These are phyloP conservation scores for Synanthedon tipuliformis DNA, from an alignment of 2,888 invertebrate species.

Conservation along the genomic window DNA sequence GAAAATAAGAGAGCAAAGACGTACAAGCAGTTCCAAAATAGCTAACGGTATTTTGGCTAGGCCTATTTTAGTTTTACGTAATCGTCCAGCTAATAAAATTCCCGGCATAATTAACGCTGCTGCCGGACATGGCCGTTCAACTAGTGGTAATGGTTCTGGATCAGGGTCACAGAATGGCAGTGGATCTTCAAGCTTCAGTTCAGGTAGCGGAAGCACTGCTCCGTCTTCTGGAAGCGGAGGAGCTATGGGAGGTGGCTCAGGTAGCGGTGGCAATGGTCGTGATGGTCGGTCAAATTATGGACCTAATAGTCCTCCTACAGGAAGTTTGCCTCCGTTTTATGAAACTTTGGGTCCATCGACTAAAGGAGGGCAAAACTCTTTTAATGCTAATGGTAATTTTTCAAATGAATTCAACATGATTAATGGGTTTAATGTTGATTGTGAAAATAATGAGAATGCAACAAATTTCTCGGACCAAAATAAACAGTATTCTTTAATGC, in stretches of 20 bases:
- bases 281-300: constrained; percentile 89
- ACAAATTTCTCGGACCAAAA: constrained; percentile 65
- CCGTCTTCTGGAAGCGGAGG: constrained; percentile 73
- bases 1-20: constrained; percentile 75
- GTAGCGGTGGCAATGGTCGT: constrained; percentile 82
- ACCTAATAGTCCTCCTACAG: constrained; percentile 88
- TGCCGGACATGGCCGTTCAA: constrained; percentile 82
- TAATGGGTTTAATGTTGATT: constrained; percentile 80
- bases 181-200: constrained; percentile 64
- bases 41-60: constrained; percentile 66
- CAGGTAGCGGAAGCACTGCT: constrained; percentile 66
- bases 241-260: constrained; percentile 76
- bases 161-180: constrained; percentile 64
- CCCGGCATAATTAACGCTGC: constrained; percentile 79
- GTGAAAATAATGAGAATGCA: constrained; percentile 76
- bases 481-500: constrained; percentile 83
- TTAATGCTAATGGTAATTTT: constrained; percentile 76
- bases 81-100: constrained; percentile 68
- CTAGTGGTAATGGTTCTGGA: constrained; percentile 68
- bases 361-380: constrained; percentile 82
- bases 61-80: constrained; percentile 67
- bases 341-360: constrained; percentile 76
- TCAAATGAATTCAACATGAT: constrained; percentile 77
- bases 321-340: constrained; percentile 89
- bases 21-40: constrained; percentile 76